phyloP scores from a whole-genome alignment of 2,797 vertebrate genomes.

The Gobionotothen gibberifrons region DNA sequence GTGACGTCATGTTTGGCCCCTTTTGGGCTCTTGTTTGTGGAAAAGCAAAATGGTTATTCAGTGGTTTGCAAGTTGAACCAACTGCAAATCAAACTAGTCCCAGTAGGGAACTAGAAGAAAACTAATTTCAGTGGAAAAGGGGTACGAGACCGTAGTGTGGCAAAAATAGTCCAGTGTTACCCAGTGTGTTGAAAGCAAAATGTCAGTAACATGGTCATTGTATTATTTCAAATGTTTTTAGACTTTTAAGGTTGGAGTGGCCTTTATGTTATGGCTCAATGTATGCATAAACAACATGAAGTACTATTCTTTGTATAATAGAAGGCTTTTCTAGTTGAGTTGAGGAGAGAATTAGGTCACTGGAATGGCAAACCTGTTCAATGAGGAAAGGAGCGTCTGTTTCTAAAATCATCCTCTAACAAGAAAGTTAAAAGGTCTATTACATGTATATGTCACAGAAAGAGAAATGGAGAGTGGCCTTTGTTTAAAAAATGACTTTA shows the following conservation, averaged over 20 bases:
- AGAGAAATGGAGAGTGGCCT: not conserved
- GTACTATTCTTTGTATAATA: not conserved
- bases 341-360: not conserved
- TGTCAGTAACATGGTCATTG: not conserved
- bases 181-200: not conserved
- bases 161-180: no score
- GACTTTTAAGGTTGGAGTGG: not conserved
- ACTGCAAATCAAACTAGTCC: not conserved
- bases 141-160: no score
- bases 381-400: not conserved
- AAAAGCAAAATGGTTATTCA: no score
- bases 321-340: not conserved
- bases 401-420: conserved; percentile 1
- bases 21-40: no score
- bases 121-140: no score
- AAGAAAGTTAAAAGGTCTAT: not conserved
- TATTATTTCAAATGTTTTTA: not conserved
- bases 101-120: no score
- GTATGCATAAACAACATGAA: not conserved
- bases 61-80: not conserved
- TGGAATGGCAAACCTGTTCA: not conserved
- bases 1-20: no score
- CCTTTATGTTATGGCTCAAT: not conserved
- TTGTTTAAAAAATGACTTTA: not conserved
- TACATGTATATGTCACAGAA: not conserved